Evolutionary conservation across 2,797 vertebrate species (phyloP).

Genomic region (Meriones psammophilus): DNA sequence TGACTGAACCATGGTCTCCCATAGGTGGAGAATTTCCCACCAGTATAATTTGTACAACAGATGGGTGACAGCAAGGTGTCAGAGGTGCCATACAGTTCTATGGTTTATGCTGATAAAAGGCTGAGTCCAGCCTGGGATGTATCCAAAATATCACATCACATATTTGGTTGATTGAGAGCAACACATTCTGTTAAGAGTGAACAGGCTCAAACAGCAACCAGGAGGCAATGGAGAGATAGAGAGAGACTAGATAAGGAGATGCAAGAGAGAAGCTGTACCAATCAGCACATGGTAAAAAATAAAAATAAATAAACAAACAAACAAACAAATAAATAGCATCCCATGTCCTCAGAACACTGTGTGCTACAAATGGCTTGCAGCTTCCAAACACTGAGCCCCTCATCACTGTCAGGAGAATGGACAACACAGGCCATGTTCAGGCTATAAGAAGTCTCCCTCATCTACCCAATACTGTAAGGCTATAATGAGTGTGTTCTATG

Average conservation of each 20-base stretch:
- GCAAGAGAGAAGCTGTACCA: not conserved
- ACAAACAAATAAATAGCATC: not conserved
- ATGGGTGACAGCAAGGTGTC: not conserved
- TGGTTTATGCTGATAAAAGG: not conserved
- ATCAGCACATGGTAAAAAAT: not conserved
- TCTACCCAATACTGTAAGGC: not conserved
- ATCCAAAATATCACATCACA: slow-evolving; percentile 42
- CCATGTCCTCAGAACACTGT: not conserved
- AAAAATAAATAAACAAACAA: too few species aligned
- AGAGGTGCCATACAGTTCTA: not conserved
- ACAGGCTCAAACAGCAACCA: not conserved
- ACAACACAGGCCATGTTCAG: not conserved
- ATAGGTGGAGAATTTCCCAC: slow-evolving; percentile 42
- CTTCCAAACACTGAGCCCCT: not conserved
- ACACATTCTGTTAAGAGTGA: not conserved
- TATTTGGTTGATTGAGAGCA: not conserved
- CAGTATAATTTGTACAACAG: not conserved
- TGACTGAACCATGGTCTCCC: slow-evolving; percentile 3
- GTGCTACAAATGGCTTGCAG: not conserved
- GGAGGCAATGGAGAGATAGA: not conserved
- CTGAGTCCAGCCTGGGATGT: not conserved
- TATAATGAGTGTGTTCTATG: not conserved
- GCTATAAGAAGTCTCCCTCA: not conserved
- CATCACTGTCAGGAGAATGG: not conserved
- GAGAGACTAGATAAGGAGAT: not conserved